These are phyloP conservation scores for Tenthredo scrophulariae DNA, from an alignment of 2,888 invertebrate species.

Conservation along the genomic window DNA sequence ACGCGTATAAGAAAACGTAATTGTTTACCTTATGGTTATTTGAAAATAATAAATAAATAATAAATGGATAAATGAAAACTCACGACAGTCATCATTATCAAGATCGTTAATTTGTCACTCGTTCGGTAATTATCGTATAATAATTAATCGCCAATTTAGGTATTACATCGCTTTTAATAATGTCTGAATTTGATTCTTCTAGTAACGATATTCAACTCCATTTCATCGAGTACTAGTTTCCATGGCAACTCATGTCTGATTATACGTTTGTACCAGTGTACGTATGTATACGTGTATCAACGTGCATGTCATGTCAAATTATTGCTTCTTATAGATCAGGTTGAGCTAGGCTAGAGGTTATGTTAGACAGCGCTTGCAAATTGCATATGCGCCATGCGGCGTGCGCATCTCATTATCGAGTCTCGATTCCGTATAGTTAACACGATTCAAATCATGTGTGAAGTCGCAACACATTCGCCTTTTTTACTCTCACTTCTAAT, in stretches of 20 bases:
- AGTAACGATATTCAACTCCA: not conserved
- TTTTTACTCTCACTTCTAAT: no score
- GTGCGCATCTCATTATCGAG: not conserved
- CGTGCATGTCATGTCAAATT: constrained; percentile 9
- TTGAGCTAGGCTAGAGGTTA: not conserved
- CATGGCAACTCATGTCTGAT: constrained; percentile 47
- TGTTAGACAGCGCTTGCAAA: not conserved
- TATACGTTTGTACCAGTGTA: not conserved
- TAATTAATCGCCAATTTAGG: not conserved
- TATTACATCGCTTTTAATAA: not conserved
- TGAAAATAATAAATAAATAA: not conserved
- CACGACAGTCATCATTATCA: not conserved
- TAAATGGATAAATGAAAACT: not conserved
- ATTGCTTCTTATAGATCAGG: not conserved
- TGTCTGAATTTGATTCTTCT: not conserved
- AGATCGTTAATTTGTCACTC: not conserved
- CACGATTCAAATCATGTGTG: not conserved
- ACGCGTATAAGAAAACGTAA: not conserved
- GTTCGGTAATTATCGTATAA: not conserved
- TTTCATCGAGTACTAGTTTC: not conserved
- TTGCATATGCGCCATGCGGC: not conserved
- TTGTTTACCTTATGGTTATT: not conserved
- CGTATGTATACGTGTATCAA: not conserved
- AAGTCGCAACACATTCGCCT: not conserved
- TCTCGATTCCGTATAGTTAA: not conserved